Evolutionary conservation across 2,113 vertebrate species (phyloP).

Genomic region (Campylorhamphus procurvoides): DNA sequence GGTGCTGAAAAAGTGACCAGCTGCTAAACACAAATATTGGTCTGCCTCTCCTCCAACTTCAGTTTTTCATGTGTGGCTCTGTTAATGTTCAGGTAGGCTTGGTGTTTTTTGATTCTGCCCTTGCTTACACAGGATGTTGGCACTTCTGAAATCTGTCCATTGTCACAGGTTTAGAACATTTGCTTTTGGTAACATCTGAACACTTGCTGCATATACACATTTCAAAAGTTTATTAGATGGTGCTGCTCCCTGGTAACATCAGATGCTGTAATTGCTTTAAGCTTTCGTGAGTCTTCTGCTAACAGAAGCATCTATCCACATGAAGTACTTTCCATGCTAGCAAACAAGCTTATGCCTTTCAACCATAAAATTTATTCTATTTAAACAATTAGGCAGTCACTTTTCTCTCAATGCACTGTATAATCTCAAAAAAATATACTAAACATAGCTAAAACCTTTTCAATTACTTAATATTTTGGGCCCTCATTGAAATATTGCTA

Average conservation of each 20-base stretch:
- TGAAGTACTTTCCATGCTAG: neutral
- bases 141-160: neutral
- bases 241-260: neutral
- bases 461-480: neutral
- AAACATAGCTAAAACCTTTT: neutral
- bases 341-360: neutral
- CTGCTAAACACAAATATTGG: neutral
- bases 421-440: neutral
- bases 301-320: neutral
- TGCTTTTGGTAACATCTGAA: neutral
- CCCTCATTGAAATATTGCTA: neutral
- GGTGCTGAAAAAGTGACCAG: neutral
- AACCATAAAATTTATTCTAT: neutral
- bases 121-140: neutral
- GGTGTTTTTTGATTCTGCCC: neutral
- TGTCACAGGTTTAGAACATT: neutral
- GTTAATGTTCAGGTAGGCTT: neutral
- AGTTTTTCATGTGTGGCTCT: neutral
- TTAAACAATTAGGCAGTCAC: neutral
- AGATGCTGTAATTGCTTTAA: neutral
- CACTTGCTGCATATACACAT: neutral
- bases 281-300: neutral
- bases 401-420: neutral
- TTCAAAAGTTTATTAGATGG: neutral
- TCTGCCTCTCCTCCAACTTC: neutral